These are phyloP conservation scores for Megalonaias nervosa DNA, from an alignment of 1,140 invertebrate genomes.

Conservation along the genomic window DNA sequence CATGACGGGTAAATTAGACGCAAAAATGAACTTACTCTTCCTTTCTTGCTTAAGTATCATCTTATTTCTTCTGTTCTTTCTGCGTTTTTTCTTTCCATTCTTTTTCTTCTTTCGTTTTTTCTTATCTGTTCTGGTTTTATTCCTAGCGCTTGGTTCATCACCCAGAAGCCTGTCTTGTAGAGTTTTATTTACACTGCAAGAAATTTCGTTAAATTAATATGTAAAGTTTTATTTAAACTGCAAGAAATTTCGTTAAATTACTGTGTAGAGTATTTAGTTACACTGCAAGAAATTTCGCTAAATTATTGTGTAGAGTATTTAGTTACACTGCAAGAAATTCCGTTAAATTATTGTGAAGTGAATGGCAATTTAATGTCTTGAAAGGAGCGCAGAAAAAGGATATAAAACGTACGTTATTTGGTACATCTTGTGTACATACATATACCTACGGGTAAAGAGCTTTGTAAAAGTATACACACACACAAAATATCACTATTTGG, in stretches of 20 bases:
- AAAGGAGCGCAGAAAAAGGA: no score
- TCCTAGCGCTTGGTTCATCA: slow-evolving; percentile 19
- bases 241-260: no score
- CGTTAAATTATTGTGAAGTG: no score
- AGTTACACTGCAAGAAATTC: not conserved
- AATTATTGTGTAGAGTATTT: not conserved
- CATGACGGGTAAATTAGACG: no score
- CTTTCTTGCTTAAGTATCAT: not conserved
- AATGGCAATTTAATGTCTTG: no score
- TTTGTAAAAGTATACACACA: no score
- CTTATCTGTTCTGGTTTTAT: not conserved
- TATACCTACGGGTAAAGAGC: no score
- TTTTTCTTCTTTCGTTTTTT: slow-evolving; percentile 17
- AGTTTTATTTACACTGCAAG: slow-evolving; percentile 6
- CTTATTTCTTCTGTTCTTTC: slow-evolving; percentile 18
- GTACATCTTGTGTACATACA: no score
- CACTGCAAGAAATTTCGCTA: not conserved
- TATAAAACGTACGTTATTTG: no score
- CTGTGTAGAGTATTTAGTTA: slow-evolving; percentile 1
- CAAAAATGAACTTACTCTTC: not conserved
- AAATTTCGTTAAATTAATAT: no score
- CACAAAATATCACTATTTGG: no score
- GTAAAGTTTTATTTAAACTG: no score
- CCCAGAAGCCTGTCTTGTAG: slow-evolving; percentile 20
- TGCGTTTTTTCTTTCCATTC: slow-evolving; percentile 10